A percentile compares a stretch with the other conserved stretches of the same genome.
Evolutionary conservation across 2,888 invertebrate species (phyloP).

Genomic region (Eupithecia centaureata): DNA sequence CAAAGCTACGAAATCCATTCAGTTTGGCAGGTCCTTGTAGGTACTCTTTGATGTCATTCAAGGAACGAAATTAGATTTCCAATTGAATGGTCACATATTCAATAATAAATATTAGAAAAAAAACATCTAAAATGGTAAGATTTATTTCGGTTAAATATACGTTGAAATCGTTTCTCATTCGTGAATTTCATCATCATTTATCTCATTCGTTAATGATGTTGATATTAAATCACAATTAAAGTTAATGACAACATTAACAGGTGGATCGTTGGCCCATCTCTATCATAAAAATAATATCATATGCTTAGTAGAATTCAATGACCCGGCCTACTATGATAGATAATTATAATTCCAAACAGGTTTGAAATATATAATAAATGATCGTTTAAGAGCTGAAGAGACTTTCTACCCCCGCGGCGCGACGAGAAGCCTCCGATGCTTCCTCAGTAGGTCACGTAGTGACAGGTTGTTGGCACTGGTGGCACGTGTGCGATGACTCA

Average conservation of each 20-base stretch:
- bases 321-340: conserved; percentile 11
- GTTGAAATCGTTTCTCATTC: not conserved
- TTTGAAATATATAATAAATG: conserved; percentile 8
- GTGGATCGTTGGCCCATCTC: not conserved
- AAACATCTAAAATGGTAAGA: not conserved
- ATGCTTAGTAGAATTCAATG: not conserved
- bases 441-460: conserved; percentile 34
- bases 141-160: not conserved
- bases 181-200: too few relatives aligned
- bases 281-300: not conserved
- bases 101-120: too few relatives aligned
- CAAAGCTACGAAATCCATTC: not conserved
- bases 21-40: not conserved
- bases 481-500: conserved; percentile 36
- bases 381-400: conserved; percentile 16
- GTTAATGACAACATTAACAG: not conserved
- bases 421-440: conserved; percentile 26
- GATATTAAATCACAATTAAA: not conserved
- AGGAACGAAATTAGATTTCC: not conserved
- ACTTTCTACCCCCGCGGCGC: conserved; percentile 42
- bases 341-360: conserved; percentile 12
- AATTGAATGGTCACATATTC: too few relatives aligned
- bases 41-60: not conserved
- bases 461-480: conserved; percentile 35
- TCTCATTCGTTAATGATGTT: not conserved